Evolutionary conservation across 2,797 vertebrate species (phyloP), one percentile per base, ranked within the genome.

Genomic region (Myotis myotis): DNA sequence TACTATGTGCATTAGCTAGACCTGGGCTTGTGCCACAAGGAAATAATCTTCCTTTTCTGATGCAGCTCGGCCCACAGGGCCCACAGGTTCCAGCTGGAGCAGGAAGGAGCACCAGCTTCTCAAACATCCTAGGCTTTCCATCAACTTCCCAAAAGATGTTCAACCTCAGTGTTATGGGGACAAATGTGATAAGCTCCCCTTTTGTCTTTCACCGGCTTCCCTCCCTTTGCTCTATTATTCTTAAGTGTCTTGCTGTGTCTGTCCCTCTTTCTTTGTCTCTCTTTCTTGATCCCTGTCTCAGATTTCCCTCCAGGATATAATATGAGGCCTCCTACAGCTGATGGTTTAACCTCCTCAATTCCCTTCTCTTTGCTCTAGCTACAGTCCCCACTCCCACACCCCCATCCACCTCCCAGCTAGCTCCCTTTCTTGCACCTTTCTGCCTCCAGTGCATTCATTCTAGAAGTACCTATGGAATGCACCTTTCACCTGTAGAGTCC

Each of bases 11-110:
- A 12, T 5, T 47, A 44, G 8, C 30, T 47, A 17, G 30, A 28
- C 33, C 0, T 23, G 30, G 33, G 20, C 25, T 23, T 6, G 1
- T 0, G 0, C 33, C 30, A 6, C 36, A 0, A 8, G 23, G 51
- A 76, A 87, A 64, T 72, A 30, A 83, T 66, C 41, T 72, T 62
- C 66, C 51, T 78, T 71, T n/a, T 72, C 22, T 75, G 88, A 71
- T 0, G 3, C 28, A 36, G 12, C 53, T 64, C 57, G 4, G 13
- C 16, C 3, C 4, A 10, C 57, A 19, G 41, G 13, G 10, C 62
- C 49, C 38, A 7, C 17, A n/a, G 47, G 13, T 28, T 81, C 84
- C 41, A 66, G 23, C 30, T 20, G 8, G 80, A 93, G 20, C 33
- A 68, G 28, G 30, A 49, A 55, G 38, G 72, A 76, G 57, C 16